Conservation (phyloP, 2,888 invertebrate genomes). For the Heliconius aoede region DNA sequence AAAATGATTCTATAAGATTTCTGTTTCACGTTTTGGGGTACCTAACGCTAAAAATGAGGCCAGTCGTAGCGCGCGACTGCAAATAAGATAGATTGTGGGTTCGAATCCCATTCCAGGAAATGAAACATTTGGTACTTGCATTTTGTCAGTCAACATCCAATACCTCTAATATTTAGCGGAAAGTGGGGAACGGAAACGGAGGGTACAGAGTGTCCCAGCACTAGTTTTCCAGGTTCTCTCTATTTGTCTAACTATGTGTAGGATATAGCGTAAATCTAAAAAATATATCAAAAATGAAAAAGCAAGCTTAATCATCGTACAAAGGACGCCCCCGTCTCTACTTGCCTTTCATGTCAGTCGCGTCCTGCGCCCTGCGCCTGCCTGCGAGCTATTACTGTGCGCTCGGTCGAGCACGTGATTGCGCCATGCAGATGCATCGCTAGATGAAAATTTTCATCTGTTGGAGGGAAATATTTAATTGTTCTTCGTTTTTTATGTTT, state of each 20-base stretch:
- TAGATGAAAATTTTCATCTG: constrained; percentile 15
- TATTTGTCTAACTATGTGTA: background rate
- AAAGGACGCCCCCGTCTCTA: background rate
- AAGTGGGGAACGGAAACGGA: background rate
- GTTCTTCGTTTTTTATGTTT: background rate
- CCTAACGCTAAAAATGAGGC: too few species aligned
- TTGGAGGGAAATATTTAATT: constrained; percentile 1
- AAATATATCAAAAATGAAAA: constrained; percentile 5
- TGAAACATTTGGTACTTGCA: too few species aligned
- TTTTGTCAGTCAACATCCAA: too few species aligned
- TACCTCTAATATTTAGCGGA: too few species aligned
- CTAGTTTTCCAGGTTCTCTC: background rate
- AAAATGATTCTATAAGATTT: too few species aligned
- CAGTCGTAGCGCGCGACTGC: too few species aligned
- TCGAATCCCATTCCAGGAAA: too few species aligned
- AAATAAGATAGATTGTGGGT: too few species aligned
- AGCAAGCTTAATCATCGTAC: background rate
- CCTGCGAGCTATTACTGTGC: constrained; percentile 54
- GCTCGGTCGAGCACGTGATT: constrained; percentile 47
- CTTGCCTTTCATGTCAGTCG: constrained; percentile 5
- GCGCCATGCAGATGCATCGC: constrained; percentile 33
- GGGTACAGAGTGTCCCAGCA: background rate
- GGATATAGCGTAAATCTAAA: background rate
- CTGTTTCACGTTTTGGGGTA: too few species aligned
- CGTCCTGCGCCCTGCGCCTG: constrained; percentile 1